Evolutionary conservation across 2,797 vertebrate genomes (phyloP).

Genomic region (Trachurus trachurus): DNA sequence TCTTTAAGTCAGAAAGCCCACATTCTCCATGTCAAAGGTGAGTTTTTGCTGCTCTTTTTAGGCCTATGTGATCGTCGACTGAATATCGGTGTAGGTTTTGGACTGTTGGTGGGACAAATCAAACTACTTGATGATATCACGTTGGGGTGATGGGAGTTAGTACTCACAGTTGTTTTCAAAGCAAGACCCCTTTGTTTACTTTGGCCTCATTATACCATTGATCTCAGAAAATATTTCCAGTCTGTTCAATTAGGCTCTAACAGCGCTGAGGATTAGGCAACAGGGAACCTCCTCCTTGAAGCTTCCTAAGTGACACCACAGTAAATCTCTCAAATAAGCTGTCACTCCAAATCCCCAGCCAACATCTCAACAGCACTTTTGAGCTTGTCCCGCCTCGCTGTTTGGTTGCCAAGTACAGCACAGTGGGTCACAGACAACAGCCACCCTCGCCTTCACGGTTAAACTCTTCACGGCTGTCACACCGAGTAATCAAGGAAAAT

Average conservation of each 20-base stretch:
- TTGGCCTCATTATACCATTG: constrained; percentile 31
- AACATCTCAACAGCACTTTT: constrained; percentile 62
- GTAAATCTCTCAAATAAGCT: constrained; percentile 81
- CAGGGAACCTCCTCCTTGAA: constrained; percentile 36
- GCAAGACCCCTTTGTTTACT: constrained; percentile 14
- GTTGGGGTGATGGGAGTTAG: neutral
- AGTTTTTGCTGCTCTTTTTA: no score
- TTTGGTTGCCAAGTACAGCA: constrained; percentile 61
- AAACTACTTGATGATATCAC: neutral
- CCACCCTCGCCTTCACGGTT: constrained; percentile 46
- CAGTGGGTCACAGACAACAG: constrained; percentile 48
- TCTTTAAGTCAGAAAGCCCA: neutral
- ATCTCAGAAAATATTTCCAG: constrained; percentile 34
- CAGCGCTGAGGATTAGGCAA: constrained; percentile 43
- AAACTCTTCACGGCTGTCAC: constrained; percentile 65
- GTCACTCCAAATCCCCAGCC: constrained; percentile 66
- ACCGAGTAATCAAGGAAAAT: constrained; percentile 55
- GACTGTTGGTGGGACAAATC: neutral
- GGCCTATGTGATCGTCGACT: no score
- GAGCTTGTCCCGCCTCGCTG: constrained; percentile 49
- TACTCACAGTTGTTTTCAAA: neutral
- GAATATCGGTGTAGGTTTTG: no score
- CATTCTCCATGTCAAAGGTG: neutral
- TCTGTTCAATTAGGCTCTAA: constrained; percentile 26
- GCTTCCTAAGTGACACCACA: constrained; percentile 70